Conservation (phyloP, 2,888 invertebrate species). For the Cyaniris semiargus region DNA sequence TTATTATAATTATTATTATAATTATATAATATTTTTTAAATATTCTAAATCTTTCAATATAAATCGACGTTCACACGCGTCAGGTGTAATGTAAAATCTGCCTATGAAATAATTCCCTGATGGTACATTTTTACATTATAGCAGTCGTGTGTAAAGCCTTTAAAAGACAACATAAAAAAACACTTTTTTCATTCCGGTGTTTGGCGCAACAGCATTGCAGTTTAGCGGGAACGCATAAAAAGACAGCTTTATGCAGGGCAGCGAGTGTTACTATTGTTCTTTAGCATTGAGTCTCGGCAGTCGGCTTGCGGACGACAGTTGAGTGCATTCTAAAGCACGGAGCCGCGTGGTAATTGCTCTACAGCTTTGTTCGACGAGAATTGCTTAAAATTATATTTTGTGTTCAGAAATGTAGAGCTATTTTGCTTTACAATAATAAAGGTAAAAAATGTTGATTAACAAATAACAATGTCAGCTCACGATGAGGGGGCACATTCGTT, state of each 20-base stretch:
- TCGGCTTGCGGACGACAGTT: slow-evolving; percentile 2
- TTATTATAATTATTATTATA: no score
- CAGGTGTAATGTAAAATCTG: no score
- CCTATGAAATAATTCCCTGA: no score
- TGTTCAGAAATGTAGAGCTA: background rate
- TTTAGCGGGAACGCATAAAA: background rate
- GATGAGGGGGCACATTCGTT: no score
- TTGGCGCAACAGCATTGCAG: background rate
- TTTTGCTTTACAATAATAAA: background rate
- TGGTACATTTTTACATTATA: background rate
- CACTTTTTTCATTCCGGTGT: background rate
- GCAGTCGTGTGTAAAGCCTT: background rate
- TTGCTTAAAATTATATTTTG: background rate
- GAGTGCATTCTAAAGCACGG: background rate
- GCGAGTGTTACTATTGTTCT: slow-evolving; percentile 12
- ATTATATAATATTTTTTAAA: no score
- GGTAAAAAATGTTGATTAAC: background rate
- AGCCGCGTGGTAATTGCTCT: background rate
- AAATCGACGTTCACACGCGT: no score
- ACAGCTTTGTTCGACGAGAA: background rate
- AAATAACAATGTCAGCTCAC: no score
- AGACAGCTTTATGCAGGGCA: background rate
- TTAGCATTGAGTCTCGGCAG: slow-evolving; percentile 14
- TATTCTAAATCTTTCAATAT: no score
- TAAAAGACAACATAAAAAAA: background rate